phyloP scores from a whole-genome alignment of 2,113 vertebrate genomes.

The Vicugna pacos region DNA sequence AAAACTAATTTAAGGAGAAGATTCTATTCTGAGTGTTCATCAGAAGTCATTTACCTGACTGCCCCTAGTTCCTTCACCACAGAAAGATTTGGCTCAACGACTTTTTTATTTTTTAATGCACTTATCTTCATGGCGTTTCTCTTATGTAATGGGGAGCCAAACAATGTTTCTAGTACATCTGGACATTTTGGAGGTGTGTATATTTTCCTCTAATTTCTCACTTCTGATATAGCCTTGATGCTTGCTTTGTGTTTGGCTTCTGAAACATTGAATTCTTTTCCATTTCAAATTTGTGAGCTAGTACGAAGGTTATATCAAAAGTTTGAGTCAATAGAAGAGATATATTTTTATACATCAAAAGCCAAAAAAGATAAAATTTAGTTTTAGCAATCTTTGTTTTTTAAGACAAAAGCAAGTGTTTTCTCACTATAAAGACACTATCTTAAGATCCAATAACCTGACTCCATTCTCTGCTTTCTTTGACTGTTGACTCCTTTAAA shows the following conservation, averaged over 20 bases:
- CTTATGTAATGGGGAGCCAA: neutral
- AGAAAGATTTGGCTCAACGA: neutral
- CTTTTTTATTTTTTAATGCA: neutral
- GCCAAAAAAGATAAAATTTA: neutral
- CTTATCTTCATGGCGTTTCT: neutral
- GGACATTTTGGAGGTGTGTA: neutral
- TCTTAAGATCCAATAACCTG: neutral
- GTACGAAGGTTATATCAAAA: neutral
- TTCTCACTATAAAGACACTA: neutral
- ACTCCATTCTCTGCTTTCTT: neutral
- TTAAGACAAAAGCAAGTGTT: neutral
- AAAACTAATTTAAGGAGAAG: constrained; percentile 7
- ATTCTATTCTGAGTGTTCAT: neutral
- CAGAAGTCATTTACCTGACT: neutral
- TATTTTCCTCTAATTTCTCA: constrained; percentile 24
- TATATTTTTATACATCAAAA: neutral
- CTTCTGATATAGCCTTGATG: neutral
- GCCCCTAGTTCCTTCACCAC: neutral
- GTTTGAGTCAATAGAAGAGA: neutral
- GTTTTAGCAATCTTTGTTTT: neutral
- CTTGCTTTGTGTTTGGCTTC: neutral
- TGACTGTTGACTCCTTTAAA: neutral
- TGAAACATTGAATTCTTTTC: neutral
- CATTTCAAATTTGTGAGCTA: neutral
- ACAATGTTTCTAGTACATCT: neutral